These are phyloP conservation scores for Stegostoma tigrinum DNA, from an alignment of 2,113 vertebrate genomes.

Conservation along the genomic window DNA sequence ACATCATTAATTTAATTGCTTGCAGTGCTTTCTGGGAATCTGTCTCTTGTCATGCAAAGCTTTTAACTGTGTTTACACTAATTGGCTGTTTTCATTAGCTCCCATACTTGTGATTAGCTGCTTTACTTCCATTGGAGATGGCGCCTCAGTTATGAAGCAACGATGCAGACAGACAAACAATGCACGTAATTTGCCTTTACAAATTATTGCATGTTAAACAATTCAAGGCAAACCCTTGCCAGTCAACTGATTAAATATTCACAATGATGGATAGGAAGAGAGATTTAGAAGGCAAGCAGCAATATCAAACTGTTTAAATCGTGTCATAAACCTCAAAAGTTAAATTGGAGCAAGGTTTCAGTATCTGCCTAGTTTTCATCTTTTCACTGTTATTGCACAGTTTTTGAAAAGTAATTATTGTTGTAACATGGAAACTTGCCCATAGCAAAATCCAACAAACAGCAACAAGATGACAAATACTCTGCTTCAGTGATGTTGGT, in stretches of 20 bases:
- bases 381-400: not conserved
- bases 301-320: not conserved
- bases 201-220: constrained; percentile 28
- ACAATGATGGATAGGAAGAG: not conserved
- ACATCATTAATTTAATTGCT: constrained; percentile 36
- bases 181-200: not conserved
- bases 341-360: not conserved
- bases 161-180: constrained; percentile 28
- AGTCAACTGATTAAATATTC: constrained; percentile 7
- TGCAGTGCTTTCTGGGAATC: constrained; percentile 35
- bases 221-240: not conserved
- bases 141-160: constrained; percentile 29
- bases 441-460: not conserved
- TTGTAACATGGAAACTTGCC: not conserved
- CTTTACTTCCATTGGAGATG: constrained; percentile 1
- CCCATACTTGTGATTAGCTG: constrained; percentile 20
- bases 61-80: constrained; percentile 38
- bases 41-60: constrained; percentile 37
- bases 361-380: not conserved
- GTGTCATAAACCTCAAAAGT: not conserved
- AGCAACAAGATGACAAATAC: not conserved
- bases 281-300: not conserved
- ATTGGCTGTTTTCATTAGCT: constrained; percentile 35
- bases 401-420: not conserved
- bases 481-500: not conserved